Conservation (phyloP, 2,113 vertebrate genomes). For the Sceloporus tristichus region DNA sequence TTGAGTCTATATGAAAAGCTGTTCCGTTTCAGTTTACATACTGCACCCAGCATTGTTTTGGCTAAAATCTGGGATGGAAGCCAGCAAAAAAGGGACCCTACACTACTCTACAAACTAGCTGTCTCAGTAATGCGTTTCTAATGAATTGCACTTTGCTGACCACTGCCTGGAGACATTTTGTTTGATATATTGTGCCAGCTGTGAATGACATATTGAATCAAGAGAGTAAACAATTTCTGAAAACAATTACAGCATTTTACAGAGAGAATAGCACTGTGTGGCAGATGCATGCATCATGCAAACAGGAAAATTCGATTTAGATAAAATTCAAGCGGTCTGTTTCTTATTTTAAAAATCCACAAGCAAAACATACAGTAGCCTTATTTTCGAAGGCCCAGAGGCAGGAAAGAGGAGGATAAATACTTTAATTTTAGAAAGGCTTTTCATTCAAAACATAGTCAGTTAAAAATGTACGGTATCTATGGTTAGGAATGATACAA, state of each 20-base stretch:
- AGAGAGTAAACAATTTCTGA: slow-evolving; percentile 40
- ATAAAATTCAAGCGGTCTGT: neutral
- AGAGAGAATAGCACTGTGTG: slow-evolving; percentile 24
- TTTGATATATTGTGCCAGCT: slow-evolving; percentile 39
- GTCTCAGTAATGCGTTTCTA: neutral
- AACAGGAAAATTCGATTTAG: slow-evolving; percentile 41
- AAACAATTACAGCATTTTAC: slow-evolving; percentile 21
- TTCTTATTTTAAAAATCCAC: neutral
- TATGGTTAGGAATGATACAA: neutral
- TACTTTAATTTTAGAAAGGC: neutral
- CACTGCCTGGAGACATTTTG: slow-evolving; percentile 16
- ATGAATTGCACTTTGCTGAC: neutral
- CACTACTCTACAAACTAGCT: neutral
- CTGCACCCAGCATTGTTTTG: neutral
- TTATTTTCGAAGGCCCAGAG: slow-evolving; percentile 56
- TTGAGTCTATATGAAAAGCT: neutral
- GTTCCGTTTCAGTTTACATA: neutral
- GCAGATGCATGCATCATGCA: slow-evolving; percentile 24
- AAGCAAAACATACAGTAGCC: slow-evolving; percentile 31
- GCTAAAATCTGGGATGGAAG: neutral
- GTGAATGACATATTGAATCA: slow-evolving; percentile 18
- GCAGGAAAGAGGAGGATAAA: slow-evolving; percentile 27
- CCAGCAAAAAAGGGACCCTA: neutral
- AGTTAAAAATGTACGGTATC: neutral
- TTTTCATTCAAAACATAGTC: slow-evolving; percentile 28